These are phyloP conservation scores for Emys orbicularis DNA, from an alignment of 2,797 vertebrate species.

Conservation along the genomic window DNA sequence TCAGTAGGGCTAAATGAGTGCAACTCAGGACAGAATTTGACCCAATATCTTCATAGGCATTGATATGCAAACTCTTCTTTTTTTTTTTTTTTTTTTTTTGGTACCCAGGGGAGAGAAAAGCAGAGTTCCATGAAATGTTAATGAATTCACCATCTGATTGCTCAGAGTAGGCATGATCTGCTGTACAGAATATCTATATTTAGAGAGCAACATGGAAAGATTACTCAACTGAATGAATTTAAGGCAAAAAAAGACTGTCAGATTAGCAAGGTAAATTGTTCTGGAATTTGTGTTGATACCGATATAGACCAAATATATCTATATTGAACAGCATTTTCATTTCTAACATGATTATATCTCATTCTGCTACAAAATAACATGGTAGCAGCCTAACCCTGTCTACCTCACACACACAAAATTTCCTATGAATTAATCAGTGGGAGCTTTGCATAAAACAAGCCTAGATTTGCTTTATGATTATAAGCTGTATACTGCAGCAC, in stretches of 20 bases:
- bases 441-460: neutral
- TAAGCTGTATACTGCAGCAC: neutral
- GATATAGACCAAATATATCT: neutral
- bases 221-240: constrained; percentile 21
- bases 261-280: neutral
- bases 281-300: constrained; percentile 30
- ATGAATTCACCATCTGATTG: constrained; percentile 49
- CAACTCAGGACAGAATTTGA: neutral
- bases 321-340: neutral
- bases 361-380: neutral
- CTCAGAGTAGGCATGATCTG: constrained; percentile 35
- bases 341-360: constrained; percentile 3
- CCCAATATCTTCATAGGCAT: neutral
- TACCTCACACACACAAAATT: neutral
- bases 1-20: neutral
- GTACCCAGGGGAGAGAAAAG: constrained; percentile 20
- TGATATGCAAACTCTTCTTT: neutral
- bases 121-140: constrained; percentile 45
- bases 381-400: neutral
- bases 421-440: neutral
- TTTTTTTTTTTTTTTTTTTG: constrained; percentile 15
- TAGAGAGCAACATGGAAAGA: constrained; percentile 50
- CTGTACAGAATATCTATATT: constrained; percentile 49
- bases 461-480: neutral
- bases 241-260: neutral